Percentiles rank a stretch among this genome's conserved stretches.
phyloP scores from a whole-genome alignment of 2,113 vertebrate species.

The Progne subis region DNA sequence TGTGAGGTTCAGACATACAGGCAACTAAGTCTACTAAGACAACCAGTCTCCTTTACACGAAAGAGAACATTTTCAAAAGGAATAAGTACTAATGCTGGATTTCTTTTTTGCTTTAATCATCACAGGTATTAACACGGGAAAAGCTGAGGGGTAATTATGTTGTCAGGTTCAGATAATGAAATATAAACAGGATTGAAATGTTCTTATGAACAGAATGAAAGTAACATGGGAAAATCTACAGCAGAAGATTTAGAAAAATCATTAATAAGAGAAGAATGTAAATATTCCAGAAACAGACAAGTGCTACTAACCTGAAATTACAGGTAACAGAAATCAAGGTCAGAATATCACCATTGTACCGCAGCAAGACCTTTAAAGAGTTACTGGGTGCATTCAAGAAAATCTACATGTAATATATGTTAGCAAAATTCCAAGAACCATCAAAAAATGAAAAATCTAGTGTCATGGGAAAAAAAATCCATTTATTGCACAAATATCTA shows the following conservation, averaged over 20 bases:
- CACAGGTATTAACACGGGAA: not conserved
- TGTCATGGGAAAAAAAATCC: not conserved
- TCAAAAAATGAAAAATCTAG: not conserved
- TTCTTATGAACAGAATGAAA: not conserved
- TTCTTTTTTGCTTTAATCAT: not conserved
- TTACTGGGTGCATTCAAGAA: not conserved
- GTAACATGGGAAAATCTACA: not conserved
- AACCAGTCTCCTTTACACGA: not conserved
- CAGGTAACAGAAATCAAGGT: not conserved
- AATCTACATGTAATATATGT: not conserved
- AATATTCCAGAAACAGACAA: not conserved
- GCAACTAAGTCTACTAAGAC: not conserved
- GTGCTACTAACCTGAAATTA: not conserved
- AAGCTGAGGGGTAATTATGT: not conserved
- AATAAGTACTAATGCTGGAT: not conserved
- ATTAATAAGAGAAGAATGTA: not conserved
- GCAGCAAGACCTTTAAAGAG: not conserved
- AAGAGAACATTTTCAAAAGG: not conserved
- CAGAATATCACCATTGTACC: not conserved
- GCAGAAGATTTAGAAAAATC: not conserved
- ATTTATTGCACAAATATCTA: not conserved
- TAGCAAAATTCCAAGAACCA: not conserved
- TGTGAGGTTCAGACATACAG: not conserved
- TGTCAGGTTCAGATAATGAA: not conserved
- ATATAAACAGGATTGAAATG: not conserved